phyloP scores from a whole-genome alignment of 1,140 invertebrate genomes.

The Neuroterus valhalla region DNA sequence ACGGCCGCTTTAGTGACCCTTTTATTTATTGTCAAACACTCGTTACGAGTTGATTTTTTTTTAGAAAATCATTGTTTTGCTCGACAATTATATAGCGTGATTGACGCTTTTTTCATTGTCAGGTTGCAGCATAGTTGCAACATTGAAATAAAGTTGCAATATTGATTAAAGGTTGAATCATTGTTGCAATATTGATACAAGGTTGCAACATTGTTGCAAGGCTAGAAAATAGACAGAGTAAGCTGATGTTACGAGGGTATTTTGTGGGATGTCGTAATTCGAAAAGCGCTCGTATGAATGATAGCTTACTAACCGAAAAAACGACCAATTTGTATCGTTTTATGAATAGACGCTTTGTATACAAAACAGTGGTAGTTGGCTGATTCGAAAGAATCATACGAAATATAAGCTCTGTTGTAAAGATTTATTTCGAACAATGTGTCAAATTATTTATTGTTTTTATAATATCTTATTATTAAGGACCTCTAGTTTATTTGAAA shows the following conservation, averaged over 20 bases:
- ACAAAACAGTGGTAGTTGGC: conserved; percentile 57
- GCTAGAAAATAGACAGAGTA: conserved; percentile 68
- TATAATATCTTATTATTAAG: background rate
- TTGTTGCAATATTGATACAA: too few species aligned
- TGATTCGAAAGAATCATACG: conserved; percentile 60
- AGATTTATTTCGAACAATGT: conserved; percentile 31
- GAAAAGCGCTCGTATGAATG: conserved; percentile 56
- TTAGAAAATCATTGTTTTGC: background rate
- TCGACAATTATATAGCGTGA: background rate
- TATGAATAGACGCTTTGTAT: conserved; percentile 58
- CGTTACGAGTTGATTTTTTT: background rate
- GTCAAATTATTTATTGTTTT: conserved; percentile 10
- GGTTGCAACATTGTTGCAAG: too few species aligned
- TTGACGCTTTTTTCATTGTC: conserved; percentile 31
- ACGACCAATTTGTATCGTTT: conserved; percentile 56
- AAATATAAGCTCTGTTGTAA: conserved; percentile 62
- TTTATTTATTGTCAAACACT: conserved; percentile 22
- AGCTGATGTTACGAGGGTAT: conserved; percentile 59
- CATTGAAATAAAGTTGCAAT: too few species aligned
- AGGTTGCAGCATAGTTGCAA: too few species aligned
- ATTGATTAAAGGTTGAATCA: too few species aligned
- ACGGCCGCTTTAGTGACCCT: conserved; percentile 53
- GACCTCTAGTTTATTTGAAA: too few species aligned
- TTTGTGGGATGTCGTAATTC: conserved; percentile 35
- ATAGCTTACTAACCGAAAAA: conserved; percentile 61